Conservation (phyloP, 2,113 vertebrate species). For the Anarrhichthys ocellatus region DNA sequence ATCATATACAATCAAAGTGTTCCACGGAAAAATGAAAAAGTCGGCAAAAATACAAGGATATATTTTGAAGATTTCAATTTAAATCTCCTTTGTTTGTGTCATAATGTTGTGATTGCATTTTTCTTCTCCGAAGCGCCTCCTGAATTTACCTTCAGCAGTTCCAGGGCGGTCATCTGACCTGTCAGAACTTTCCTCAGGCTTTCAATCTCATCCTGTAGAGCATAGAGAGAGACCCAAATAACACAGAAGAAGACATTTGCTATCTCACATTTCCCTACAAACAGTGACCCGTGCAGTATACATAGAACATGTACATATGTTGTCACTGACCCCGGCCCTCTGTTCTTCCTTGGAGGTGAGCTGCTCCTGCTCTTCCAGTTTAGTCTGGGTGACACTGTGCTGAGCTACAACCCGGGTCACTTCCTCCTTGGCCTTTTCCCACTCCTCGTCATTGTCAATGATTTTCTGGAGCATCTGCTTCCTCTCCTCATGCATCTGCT, state of each 20-base stretch:
- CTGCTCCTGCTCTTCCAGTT: constrained; percentile 77
- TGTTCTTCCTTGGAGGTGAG: constrained; percentile 69
- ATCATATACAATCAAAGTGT: neutral
- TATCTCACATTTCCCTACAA: constrained; percentile 13
- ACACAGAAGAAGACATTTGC: constrained; percentile 2
- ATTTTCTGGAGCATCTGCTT: constrained; percentile 76
- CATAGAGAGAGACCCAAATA: constrained; percentile 19
- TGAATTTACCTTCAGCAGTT: constrained; percentile 72
- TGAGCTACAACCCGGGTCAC: constrained; percentile 66
- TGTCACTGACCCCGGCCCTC: constrained; percentile 73
- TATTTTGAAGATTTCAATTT: neutral
- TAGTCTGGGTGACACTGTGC: constrained; percentile 71
- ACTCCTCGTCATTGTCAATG: constrained; percentile 75
- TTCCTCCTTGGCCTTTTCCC: constrained; percentile 78
- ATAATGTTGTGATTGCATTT: neutral
- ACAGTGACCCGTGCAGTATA: constrained; percentile 13
- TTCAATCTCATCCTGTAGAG: constrained; percentile 71
- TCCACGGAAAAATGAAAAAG: neutral
- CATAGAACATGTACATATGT: constrained; percentile 46
- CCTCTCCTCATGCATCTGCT: constrained; percentile 73
- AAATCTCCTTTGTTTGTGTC: neutral
- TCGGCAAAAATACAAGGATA: neutral
- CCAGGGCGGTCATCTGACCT: constrained; percentile 50
- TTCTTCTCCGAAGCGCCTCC: neutral
- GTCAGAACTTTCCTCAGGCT: constrained; percentile 63